phyloP scores from a whole-genome alignment of 1,140 invertebrate species.

The Drosophila sucinea region DNA sequence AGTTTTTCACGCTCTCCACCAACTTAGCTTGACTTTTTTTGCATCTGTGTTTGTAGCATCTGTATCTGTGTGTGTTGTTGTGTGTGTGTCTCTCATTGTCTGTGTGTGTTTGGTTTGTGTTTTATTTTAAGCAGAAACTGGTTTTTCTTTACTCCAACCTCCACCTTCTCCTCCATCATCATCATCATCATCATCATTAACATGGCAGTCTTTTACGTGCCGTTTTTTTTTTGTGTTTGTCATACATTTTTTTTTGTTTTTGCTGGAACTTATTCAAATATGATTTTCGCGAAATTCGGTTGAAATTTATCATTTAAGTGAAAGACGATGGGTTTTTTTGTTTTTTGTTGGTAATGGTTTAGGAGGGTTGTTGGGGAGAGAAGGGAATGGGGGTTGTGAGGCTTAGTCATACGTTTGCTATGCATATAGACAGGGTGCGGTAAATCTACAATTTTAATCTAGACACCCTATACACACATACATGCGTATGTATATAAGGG shows the following conservation, averaged over 20 bases:
- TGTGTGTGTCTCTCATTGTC: constrained; percentile 26
- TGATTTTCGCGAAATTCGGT: constrained; percentile 69
- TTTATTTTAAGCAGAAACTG: constrained; percentile 78
- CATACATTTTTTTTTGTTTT: constrained; percentile 43
- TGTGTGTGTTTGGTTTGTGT: constrained; percentile 43
- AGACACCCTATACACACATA: constrained; percentile 9
- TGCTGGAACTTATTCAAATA: constrained; percentile 47
- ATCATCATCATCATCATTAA: constrained; percentile 18
- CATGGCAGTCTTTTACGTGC: constrained; percentile 47
- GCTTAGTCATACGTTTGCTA: constrained; percentile 47
- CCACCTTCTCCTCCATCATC: constrained; percentile 35
- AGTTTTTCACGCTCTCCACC: constrained; percentile 77
- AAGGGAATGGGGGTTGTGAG: not conserved
- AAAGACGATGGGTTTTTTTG: constrained; percentile 53
- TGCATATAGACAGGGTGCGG: constrained; percentile 1
- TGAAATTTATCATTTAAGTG: constrained; percentile 54
- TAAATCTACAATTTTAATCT: not conserved
- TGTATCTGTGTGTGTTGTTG: constrained; percentile 31
- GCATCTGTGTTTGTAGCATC: constrained; percentile 32
- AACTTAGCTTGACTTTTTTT: constrained; percentile 20
- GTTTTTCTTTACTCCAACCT: constrained; percentile 49
- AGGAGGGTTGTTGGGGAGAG: constrained; percentile 30
- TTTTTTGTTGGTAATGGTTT: constrained; percentile 8
- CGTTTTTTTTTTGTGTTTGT: constrained; percentile 51
- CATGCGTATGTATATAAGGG: not conserved